phyloP scores from a whole-genome alignment of 2,113 vertebrate genomes.

The Elephantulus edwardii region DNA sequence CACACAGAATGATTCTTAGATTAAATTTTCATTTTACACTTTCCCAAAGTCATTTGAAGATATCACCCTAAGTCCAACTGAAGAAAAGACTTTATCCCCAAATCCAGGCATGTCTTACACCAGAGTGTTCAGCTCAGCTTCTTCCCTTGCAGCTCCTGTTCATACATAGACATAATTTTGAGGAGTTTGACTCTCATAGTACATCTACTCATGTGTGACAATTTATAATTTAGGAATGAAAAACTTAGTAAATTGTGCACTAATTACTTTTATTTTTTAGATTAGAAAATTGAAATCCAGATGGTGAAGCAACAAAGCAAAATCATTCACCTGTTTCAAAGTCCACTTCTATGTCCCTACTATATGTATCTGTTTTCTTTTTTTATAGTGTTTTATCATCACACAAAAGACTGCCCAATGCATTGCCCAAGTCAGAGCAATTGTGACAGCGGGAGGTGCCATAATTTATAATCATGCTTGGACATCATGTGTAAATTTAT shows the following conservation, averaged over 20 bases:
- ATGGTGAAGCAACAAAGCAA: background rate
- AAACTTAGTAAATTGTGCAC: background rate
- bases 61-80: background rate
- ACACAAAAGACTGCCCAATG: background rate
- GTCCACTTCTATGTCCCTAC: background rate
- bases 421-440: background rate
- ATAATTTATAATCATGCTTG: background rate
- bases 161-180: background rate
- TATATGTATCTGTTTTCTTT: background rate
- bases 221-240: background rate
- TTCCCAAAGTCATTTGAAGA: background rate
- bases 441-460: background rate
- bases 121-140: background rate
- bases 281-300: background rate
- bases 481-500: background rate
- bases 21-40: background rate
- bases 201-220: background rate
- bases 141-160: background rate
- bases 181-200: constrained; percentile 12
- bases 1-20: background rate
- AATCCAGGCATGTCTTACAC: background rate
- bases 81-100: background rate
- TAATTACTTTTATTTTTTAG: background rate
- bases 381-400: background rate
- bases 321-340: background rate